These are phyloP conservation scores for Drosophila orosa DNA, from an alignment of 1,140 invertebrate species.

Conservation along the genomic window DNA sequence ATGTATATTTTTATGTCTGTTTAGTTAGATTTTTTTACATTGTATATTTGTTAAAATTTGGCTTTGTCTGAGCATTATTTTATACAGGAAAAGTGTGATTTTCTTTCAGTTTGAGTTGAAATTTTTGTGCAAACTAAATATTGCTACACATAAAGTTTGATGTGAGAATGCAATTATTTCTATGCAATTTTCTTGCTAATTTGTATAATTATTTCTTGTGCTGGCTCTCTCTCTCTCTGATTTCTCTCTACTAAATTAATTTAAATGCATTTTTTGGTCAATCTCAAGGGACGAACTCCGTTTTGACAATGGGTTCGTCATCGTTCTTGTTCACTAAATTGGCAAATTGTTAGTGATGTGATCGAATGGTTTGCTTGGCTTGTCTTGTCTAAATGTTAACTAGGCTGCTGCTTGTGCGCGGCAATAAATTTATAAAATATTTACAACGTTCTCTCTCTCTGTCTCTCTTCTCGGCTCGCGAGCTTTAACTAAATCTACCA, in stretches of 20 bases:
- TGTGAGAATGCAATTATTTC: conserved; percentile 42
- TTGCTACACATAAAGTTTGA: conserved; percentile 36
- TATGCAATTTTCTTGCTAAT: conserved; percentile 50
- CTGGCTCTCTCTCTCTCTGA: conserved; percentile 12
- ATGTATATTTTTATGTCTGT: conserved; percentile 42
- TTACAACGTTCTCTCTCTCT: conserved; percentile 55
- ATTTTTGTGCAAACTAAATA: conserved; percentile 61
- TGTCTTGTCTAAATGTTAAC: conserved; percentile 68
- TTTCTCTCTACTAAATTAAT: conserved; percentile 69
- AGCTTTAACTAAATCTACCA: conserved; percentile 73
- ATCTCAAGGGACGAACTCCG: conserved; percentile 42
- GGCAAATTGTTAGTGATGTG: conserved; percentile 56
- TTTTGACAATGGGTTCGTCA: conserved; percentile 20
- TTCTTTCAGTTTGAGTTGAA: conserved; percentile 23
- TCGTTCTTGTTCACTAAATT: conserved; percentile 58
- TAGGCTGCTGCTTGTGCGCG: conserved; percentile 57
- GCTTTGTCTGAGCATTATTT: conserved; percentile 76
- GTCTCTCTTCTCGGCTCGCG: conserved; percentile 9
- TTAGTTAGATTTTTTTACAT: conserved; percentile 69
- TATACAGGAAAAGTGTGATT: conserved; percentile 64
- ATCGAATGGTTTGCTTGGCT: conserved; percentile 28
- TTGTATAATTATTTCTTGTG: conserved; percentile 29
- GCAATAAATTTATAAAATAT: conserved; percentile 74
- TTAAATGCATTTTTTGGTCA: conserved; percentile 77
- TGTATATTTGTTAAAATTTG: conserved; percentile 73